phyloP scores from a whole-genome alignment of 2,113 vertebrate genomes.

The Pedionomus torquatus region DNA sequence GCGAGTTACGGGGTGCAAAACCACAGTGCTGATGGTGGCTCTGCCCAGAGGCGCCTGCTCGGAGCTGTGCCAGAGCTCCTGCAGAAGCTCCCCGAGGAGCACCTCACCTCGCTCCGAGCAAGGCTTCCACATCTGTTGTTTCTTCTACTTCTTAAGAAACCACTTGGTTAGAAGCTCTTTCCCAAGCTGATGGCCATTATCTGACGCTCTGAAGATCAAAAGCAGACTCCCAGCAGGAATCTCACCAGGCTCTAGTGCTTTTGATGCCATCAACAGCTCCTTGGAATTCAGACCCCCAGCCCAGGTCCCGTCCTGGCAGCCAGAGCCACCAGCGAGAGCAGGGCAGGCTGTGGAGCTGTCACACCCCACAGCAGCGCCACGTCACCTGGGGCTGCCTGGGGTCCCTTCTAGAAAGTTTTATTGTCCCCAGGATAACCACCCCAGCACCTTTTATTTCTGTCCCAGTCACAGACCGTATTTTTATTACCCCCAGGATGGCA shows the following conservation, averaged over 20 bases:
- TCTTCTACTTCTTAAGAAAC: not conserved
- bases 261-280: not conserved
- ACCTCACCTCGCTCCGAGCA: not conserved
- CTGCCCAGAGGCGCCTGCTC: not conserved
- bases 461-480: too few species aligned
- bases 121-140: not conserved
- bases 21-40: not conserved
- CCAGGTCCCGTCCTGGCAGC: not conserved
- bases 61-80: not conserved
- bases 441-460: not conserved
- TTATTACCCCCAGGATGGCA: not conserved
- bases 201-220: not conserved
- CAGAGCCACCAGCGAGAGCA: accelerated
- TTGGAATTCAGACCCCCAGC: accelerated
- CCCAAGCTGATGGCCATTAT: not conserved
- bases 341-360: not conserved
- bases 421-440: not conserved
- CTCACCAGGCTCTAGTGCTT: not conserved
- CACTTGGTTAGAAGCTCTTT: not conserved
- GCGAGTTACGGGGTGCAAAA: not conserved
- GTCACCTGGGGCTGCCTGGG: accelerated
- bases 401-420: not conserved
- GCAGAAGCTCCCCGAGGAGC: not conserved
- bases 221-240: not conserved
- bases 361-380: not conserved